Evolutionary conservation across 2,113 vertebrate species (phyloP).

Genomic region (Phyllostomus discolor): DNA sequence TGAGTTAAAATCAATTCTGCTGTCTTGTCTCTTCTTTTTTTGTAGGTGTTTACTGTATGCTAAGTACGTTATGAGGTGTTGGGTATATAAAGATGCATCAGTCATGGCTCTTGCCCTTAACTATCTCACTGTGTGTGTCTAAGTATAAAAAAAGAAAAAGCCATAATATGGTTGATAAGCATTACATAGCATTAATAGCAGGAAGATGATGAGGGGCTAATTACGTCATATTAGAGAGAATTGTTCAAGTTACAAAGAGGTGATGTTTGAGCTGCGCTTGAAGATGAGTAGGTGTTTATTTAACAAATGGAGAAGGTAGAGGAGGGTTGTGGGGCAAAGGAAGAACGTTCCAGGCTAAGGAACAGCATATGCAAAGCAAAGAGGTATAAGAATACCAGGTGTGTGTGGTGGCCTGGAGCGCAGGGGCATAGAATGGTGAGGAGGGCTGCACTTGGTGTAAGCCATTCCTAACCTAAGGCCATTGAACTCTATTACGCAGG

Average conservation of each 20-base stretch:
- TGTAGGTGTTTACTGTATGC: not conserved
- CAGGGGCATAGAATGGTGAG: not conserved
- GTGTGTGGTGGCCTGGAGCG: not conserved
- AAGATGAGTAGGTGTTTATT: not conserved
- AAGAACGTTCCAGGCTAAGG: not conserved
- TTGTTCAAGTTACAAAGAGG: not conserved
- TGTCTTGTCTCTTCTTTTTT: not conserved
- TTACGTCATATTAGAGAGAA: not conserved
- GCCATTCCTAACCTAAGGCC: not conserved
- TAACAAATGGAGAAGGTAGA: not conserved
- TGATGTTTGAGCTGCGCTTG: not conserved
- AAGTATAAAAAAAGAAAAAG: not conserved
- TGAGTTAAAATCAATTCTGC: not conserved
- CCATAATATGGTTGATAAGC: not conserved
- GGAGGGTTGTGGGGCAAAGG: not conserved
- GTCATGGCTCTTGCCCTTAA: not conserved
- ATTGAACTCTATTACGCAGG: not conserved
- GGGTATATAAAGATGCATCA: not conserved
- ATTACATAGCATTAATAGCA: not conserved
- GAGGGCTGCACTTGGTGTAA: not conserved
- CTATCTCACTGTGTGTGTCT: not conserved
- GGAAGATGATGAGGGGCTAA: not conserved
- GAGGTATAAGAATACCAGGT: not conserved
- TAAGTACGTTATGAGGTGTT: not conserved
- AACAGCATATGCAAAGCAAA: not conserved